These are phyloP conservation scores for Rotaria socialis DNA, from an alignment of 2,888 invertebrate species.

Conservation along the genomic window DNA sequence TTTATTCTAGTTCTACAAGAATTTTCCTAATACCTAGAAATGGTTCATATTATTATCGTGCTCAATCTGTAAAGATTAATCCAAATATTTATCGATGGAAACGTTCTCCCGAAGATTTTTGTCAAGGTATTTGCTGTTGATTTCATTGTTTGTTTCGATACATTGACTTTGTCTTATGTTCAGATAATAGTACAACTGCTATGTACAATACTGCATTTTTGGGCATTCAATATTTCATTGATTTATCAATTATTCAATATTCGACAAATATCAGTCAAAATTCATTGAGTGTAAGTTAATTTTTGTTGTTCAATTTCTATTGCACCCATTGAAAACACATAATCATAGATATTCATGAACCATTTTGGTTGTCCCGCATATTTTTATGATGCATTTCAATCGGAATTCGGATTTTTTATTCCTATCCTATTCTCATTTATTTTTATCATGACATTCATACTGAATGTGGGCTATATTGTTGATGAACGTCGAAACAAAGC, in stretches of 20 bases:
- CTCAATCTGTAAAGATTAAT: background rate
- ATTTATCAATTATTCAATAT: background rate
- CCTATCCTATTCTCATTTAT: constrained; percentile 28
- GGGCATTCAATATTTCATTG: background rate
- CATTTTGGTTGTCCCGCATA: constrained; percentile 36
- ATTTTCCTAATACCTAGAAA: background rate
- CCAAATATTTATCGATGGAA: constrained; percentile 39
- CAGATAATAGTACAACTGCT: background rate
- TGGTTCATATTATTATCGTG: background rate
- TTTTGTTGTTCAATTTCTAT: too few relatives aligned
- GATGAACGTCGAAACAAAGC: constrained; percentile 41
- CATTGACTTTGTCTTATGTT: background rate
- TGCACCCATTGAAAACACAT: too few relatives aligned
- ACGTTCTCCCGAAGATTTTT: constrained; percentile 42
- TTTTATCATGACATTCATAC: constrained; percentile 37
- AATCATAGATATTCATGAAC: background rate
- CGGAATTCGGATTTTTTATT: constrained; percentile 39
- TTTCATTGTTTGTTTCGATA: too few relatives aligned
- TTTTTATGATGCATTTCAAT: constrained; percentile 39
- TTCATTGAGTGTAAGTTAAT: too few relatives aligned
- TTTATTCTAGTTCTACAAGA: background rate
- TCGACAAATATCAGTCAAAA: background rate
- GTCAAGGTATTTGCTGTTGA: background rate
- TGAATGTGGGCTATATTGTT: constrained; percentile 38
- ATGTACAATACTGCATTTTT: background rate